phyloP scores from a whole-genome alignment of 2,797 vertebrate genomes.

The Neoniphon sammara region DNA sequence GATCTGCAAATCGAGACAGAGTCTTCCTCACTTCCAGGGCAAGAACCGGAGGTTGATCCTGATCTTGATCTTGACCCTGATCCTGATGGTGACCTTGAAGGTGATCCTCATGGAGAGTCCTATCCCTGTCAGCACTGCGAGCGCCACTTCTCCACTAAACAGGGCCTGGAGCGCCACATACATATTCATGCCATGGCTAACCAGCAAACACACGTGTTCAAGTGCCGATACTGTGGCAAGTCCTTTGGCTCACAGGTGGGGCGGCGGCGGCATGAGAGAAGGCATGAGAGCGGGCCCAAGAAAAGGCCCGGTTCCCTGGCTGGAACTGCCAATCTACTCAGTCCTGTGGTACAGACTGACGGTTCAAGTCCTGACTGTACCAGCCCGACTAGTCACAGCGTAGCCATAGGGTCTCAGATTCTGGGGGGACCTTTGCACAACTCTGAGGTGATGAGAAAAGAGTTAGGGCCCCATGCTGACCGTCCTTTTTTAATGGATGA shows the following conservation, averaged over 20 bases:
- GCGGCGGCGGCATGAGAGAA: slow-evolving; percentile 92
- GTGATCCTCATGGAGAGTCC: slow-evolving; percentile 83
- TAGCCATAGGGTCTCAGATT: slow-evolving; percentile 74
- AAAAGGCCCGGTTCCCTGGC: slow-evolving; percentile 83
- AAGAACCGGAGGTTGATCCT: slow-evolving; percentile 69
- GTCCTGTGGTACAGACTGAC: slow-evolving; percentile 76
- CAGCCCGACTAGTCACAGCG: slow-evolving; percentile 69
- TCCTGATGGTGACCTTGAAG: slow-evolving; percentile 84
- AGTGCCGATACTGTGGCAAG: slow-evolving; percentile 95
- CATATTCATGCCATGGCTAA: slow-evolving; percentile 90
- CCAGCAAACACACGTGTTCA: slow-evolving; percentile 89
- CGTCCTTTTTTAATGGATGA: slow-evolving; percentile 84
- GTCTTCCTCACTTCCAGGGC: slow-evolving; percentile 67
- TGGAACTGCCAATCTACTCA: slow-evolving; percentile 70
- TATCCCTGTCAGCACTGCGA: slow-evolving; percentile 95
- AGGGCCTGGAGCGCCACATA: slow-evolving; percentile 94
- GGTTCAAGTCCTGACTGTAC: slow-evolving; percentile 81
- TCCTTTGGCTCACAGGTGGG: slow-evolving; percentile 97
- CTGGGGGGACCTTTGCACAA: slow-evolving; percentile 77
- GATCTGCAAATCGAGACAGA: slow-evolving; percentile 59
- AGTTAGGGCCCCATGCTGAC: slow-evolving; percentile 68
- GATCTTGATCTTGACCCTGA: slow-evolving; percentile 73
- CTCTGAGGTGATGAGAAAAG: slow-evolving; percentile 75
- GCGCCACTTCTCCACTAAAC: slow-evolving; percentile 93
- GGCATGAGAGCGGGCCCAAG: slow-evolving; percentile 91